Conservation (phyloP, 2,113 vertebrate genomes). For the Trinectes maculatus region DNA sequence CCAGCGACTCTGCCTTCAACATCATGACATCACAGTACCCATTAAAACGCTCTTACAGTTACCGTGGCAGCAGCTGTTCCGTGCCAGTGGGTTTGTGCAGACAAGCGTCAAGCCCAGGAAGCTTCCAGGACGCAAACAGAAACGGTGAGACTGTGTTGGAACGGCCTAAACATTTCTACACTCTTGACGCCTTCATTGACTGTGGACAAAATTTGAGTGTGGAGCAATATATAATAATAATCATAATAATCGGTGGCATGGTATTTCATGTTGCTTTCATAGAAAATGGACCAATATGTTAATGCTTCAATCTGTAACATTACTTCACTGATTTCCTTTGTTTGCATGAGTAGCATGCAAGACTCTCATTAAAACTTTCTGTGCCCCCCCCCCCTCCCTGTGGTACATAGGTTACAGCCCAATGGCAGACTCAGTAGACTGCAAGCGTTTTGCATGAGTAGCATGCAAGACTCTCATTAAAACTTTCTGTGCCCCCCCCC, state of each 20-base stretch:
- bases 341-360: neutral
- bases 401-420: constrained; percentile 84
- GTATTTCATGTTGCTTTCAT: no score
- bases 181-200: neutral
- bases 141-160: constrained; percentile 81
- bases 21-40: constrained; percentile 80
- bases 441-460: constrained; percentile 52
- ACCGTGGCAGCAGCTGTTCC: constrained; percentile 80
- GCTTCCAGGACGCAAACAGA: constrained; percentile 87
- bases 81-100: constrained; percentile 75
- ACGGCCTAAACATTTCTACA: neutral
- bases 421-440: constrained; percentile 82
- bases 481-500: neutral
- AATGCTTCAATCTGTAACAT: no score
- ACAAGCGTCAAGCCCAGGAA: constrained; percentile 85
- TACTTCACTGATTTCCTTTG: neutral
- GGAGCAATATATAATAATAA: no score
- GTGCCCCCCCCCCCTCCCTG: constrained; percentile 10
- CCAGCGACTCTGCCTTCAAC: constrained; percentile 81
- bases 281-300: no score
- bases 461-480: neutral
- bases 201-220: neutral
- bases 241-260: no score
- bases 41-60: constrained; percentile 76
- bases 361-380: constrained; percentile 3